Percentiles rank a stretch among this genome's conserved stretches.
These are phyloP conservation scores for Portevinia maculata DNA, from an alignment of 2,888 invertebrate genomes.

Conservation along the genomic window DNA sequence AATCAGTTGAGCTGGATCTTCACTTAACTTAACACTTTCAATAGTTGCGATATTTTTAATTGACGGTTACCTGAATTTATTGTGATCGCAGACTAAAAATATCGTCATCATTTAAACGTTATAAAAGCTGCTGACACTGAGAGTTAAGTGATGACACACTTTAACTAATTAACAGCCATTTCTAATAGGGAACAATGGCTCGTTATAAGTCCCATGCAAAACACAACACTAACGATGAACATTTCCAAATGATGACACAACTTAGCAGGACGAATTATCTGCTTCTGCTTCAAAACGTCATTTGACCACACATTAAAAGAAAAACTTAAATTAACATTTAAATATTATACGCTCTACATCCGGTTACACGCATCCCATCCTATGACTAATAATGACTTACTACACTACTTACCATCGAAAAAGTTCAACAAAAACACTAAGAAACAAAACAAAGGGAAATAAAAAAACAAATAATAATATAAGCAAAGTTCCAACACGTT, in stretches of 20 bases:
- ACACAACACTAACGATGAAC: not conserved
- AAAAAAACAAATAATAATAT: conserved; percentile 19
- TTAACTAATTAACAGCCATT: too few species aligned
- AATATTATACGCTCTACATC: conserved; percentile 33
- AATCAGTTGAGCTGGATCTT: too few species aligned
- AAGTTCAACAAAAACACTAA: not conserved
- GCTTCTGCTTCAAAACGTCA: conserved; percentile 1
- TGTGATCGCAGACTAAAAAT: too few species aligned
- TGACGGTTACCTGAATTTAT: too few species aligned
- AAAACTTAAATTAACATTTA: not conserved
- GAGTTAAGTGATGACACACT: too few species aligned
- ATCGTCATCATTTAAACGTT: too few species aligned
- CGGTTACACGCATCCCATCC: conserved; percentile 8
- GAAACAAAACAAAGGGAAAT: not conserved
- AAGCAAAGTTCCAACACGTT: conserved; percentile 24
- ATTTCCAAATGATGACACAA: not conserved
- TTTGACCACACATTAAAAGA: not conserved
- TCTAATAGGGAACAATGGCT: too few species aligned
- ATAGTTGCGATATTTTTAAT: too few species aligned
- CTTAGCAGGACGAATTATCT: not conserved
- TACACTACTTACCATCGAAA: conserved; percentile 1
- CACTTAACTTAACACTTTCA: too few species aligned
- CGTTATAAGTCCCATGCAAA: not conserved
- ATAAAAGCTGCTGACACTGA: too few species aligned
- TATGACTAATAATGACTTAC: conserved; percentile 8